Conservation (phyloP, 2,797 vertebrate genomes). For the Decapterus maruadsi region DNA sequence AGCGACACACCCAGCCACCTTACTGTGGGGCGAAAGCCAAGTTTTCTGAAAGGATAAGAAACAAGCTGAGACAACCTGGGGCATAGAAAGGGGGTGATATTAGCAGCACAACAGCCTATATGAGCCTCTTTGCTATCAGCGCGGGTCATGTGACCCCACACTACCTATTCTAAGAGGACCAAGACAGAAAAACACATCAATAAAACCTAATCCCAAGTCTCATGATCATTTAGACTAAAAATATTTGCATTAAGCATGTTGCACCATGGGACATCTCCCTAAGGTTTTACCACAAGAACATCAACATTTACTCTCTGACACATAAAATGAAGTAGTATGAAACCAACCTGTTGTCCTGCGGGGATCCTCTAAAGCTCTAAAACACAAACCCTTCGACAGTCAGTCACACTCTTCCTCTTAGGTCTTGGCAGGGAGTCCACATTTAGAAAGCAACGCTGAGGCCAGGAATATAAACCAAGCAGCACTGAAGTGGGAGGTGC, state of each 20-base stretch:
- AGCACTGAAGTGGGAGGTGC: constrained; percentile 51
- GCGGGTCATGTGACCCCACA: neutral
- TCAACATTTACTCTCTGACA: neutral
- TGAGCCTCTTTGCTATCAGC: neutral
- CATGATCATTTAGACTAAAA: neutral
- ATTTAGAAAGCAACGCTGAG: constrained; percentile 69
- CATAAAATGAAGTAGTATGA: constrained; percentile 4
- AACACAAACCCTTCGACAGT: constrained; percentile 40
- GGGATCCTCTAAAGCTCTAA: constrained; percentile 45
- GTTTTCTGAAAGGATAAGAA: constrained; percentile 27
- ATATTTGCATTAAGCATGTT: neutral
- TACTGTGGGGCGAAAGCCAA: constrained; percentile 27
- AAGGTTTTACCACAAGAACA: neutral
- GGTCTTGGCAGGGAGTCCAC: constrained; percentile 66
- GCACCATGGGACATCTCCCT: neutral
- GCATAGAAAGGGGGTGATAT: neutral
- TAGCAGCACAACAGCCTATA: neutral
- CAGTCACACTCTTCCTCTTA: constrained; percentile 43
- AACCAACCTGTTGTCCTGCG: constrained; percentile 53
- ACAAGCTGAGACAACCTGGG: neutral
- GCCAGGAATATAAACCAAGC: constrained; percentile 67
- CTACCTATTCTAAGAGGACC: neutral
- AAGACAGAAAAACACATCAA: neutral
- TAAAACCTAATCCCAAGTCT: neutral
- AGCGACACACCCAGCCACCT: constrained; percentile 56